Conservation (phyloP, 2,888 invertebrate species). For the Podotricha telesiphe region DNA sequence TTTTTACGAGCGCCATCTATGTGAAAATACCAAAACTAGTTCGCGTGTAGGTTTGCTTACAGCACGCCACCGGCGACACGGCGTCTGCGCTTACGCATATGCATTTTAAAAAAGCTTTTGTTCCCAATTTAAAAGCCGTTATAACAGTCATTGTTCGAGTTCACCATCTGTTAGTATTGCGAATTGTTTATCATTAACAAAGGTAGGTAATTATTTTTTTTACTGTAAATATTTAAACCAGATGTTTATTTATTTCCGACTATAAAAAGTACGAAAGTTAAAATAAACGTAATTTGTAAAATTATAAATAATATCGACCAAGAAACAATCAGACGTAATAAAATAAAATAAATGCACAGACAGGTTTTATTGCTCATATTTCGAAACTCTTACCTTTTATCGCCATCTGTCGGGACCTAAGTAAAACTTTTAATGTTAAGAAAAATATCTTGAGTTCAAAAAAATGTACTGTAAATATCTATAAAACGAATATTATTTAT, state of each 20-base stretch:
- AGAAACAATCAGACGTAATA: not conserved
- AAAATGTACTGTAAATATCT: slow-evolving; percentile 8
- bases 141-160: slow-evolving; percentile 38
- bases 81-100: slow-evolving; percentile 49
- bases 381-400: slow-evolving; percentile 9
- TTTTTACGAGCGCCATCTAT: slow-evolving; percentile 67
- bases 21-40: slow-evolving; percentile 57
- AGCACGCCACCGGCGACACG: slow-evolving; percentile 46
- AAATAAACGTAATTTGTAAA: slow-evolving; percentile 7
- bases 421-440: slow-evolving; percentile 1
- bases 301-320: slow-evolving; percentile 7
- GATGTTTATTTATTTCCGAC: slow-evolving; percentile 28
- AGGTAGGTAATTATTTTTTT: slow-evolving; percentile 27
- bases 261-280: not conserved
- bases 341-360: not conserved
- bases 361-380: not conserved
- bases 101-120: slow-evolving; percentile 39
- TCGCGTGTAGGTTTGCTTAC: slow-evolving; percentile 43
- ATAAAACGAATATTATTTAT: not conserved
- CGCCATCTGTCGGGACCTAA: slow-evolving; percentile 22
- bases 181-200: slow-evolving; percentile 32
- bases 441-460: not conserved
- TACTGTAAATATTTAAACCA: slow-evolving; percentile 18
- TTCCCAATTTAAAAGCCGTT: slow-evolving; percentile 36
- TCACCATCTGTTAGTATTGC: slow-evolving; percentile 38